Conservation (phyloP, 2,888 invertebrate genomes). For the Labia minor region DNA sequence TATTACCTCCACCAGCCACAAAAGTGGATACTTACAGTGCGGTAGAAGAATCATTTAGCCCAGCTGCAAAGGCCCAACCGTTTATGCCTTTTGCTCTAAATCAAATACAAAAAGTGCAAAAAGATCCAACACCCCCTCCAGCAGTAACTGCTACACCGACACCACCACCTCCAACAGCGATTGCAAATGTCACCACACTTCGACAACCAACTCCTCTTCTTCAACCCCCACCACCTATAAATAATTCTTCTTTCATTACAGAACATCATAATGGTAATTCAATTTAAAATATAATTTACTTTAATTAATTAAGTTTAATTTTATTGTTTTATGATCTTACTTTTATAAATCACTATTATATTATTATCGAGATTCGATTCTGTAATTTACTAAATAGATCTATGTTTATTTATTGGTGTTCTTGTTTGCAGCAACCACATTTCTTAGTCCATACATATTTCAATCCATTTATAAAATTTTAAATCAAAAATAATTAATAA, state of each 20-base stretch:
- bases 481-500: no score
- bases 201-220: no score
- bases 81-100: not conserved
- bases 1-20: not conserved
- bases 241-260: not conserved
- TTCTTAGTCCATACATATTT: no score
- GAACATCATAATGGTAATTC: not conserved
- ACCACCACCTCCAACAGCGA: not conserved
- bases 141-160: not conserved
- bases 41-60: not conserved
- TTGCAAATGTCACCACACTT: not conserved
- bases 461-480: no score
- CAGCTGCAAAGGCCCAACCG: not conserved
- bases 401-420: no score
- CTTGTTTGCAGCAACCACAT: no score
- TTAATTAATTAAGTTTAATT: no score
- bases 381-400: no score
- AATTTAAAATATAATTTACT: not conserved
- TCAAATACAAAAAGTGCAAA: not conserved
- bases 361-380: no score
- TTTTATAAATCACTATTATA: no score
- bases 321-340: no score
- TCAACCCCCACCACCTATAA: not conserved
- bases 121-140: not conserved
- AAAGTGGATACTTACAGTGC: not conserved